Evolutionary conservation across 2,888 invertebrate genomes (phyloP).

Genomic region (Ornithoptera alexandrae): DNA sequence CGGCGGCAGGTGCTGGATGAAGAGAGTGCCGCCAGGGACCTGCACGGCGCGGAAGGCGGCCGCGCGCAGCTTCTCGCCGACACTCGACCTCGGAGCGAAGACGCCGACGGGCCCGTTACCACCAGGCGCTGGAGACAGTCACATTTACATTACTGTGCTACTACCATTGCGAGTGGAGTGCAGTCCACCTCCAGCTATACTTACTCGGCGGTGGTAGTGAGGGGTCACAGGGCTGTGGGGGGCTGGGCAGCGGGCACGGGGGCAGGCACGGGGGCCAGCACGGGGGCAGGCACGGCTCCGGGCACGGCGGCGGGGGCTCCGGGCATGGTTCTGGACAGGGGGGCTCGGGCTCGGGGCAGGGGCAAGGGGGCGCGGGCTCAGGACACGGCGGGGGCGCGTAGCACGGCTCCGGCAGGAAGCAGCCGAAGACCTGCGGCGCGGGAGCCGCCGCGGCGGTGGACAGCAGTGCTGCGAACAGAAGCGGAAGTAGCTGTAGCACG

Average conservation of each 20-base stretch:
- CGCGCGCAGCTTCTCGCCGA: conserved; percentile 42
- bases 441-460: conserved; percentile 55
- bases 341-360: conserved; percentile 33
- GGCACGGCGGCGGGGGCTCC: conserved; percentile 30
- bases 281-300: conserved; percentile 33
- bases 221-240: conserved; percentile 36
- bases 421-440: conserved; percentile 39
- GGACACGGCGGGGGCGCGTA: conserved; percentile 31
- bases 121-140: conserved; percentile 47
- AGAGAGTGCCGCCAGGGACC: conserved; percentile 60
- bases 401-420: conserved; percentile 1
- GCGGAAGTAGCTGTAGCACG: too few species aligned
- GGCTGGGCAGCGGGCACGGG: conserved; percentile 32
- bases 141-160: too few species aligned
- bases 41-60: conserved; percentile 53
- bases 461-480: conserved; percentile 47
- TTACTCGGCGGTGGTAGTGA: conserved; percentile 41
- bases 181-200: conserved; percentile 26
- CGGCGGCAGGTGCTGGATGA: conserved; percentile 53
- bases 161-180: too few species aligned
- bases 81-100: conserved; percentile 38
- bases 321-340: conserved; percentile 33
- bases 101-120: conserved; percentile 54
- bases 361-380: conserved; percentile 26
- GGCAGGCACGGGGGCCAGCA: conserved; percentile 33